These are phyloP conservation scores for Microctonus aethiopoides DNA, from an alignment of 2,888 invertebrate species.

Conservation along the genomic window DNA sequence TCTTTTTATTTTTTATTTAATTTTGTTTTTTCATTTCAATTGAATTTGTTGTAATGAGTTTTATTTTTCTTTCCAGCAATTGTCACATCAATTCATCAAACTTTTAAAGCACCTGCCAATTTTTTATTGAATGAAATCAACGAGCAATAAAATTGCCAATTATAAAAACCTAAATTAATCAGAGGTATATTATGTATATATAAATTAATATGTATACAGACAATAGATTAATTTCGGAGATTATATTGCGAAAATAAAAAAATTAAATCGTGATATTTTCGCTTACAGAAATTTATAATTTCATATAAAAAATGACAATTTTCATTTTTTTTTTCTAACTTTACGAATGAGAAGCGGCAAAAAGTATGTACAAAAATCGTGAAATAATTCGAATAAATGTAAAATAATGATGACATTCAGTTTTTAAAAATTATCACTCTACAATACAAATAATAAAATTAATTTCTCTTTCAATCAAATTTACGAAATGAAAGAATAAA, in stretches of 20 bases:
- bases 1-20: constrained; percentile 2
- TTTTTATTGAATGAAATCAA: constrained; percentile 45
- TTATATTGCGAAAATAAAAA: background rate
- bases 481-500: background rate
- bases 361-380: background rate
- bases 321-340: background rate
- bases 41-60: constrained; percentile 6
- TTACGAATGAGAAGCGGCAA: too few relatives aligned
- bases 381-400: background rate
- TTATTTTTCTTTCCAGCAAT: constrained; percentile 19
- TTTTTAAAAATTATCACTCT: background rate
- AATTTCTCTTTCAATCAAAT: background rate
- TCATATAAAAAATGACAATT: background rate
- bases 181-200: too few relatives aligned
- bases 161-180: constrained; percentile 54
- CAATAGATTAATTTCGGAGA: background rate
- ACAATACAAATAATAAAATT: background rate
- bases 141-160: constrained; percentile 53
- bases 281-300: background rate
- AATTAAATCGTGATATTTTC: too few relatives aligned
- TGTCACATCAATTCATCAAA: constrained; percentile 49
- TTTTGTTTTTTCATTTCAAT: constrained; percentile 32
- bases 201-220: background rate
- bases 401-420: background rate
- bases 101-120: constrained; percentile 45